phyloP scores from a whole-genome alignment of 37 sponge, comb jelly and placozoan genomes.

The Crambe crambe region DNA sequence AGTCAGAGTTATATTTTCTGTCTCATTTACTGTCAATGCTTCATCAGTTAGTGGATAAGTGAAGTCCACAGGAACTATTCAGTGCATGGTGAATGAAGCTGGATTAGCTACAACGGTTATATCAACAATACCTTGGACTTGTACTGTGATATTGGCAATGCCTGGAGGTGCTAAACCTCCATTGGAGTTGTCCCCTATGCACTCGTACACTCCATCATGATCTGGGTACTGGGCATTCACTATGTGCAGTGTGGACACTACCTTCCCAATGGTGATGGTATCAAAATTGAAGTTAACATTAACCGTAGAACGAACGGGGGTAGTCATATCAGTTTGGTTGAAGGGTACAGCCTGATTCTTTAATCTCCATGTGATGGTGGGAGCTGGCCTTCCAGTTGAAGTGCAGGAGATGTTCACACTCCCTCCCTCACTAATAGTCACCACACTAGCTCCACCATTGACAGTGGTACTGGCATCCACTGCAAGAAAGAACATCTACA shows the following conservation, averaged over 20 bases:
- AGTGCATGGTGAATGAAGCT: not conserved
- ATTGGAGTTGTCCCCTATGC: not conserved
- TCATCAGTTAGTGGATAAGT: not conserved
- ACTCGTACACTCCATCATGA: conserved; percentile 38
- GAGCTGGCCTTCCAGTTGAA: conserved; percentile 39
- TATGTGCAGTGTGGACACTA: conserved; percentile 17
- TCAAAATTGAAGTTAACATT: not conserved
- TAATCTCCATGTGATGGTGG: conserved; percentile 45
- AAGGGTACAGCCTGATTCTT: not conserved
- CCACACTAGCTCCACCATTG: not conserved
- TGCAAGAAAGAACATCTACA: not conserved
- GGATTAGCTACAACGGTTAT: too few species aligned
- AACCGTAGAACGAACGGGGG: not conserved
- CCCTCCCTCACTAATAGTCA: conserved; percentile 20
- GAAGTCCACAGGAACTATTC: conserved; percentile 4
- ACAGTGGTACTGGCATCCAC: conserved; percentile 5
- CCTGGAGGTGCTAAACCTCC: not conserved
- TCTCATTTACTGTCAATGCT: not conserved
- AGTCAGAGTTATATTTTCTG: conserved; percentile 1
- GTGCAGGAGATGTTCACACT: conserved; percentile 29
- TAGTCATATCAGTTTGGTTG: not conserved
- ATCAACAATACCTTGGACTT: conserved; percentile 42
- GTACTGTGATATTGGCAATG: conserved; percentile 46
- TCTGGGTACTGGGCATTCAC: conserved; percentile 18
- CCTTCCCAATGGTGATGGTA: not conserved